Evolutionary conservation across 2,888 invertebrate species (phyloP).

Genomic region (Byasa hedistus): DNA sequence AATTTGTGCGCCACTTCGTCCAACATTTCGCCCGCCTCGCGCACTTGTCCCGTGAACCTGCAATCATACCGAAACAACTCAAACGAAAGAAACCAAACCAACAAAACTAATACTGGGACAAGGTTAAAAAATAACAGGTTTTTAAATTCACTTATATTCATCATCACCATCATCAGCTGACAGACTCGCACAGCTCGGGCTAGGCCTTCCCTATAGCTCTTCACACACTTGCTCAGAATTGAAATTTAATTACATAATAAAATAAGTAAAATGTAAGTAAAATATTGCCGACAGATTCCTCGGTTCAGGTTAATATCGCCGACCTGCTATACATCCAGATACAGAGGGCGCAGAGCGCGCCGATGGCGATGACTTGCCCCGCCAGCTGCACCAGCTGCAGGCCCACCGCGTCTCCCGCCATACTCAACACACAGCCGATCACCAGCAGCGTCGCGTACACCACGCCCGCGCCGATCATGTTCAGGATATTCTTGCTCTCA

Average conservation of each 20-base stretch:
- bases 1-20: slow-evolving; percentile 47
- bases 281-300: too few species aligned
- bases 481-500: slow-evolving; percentile 98
- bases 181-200: too few species aligned
- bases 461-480: slow-evolving; percentile 95
- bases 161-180: too few species aligned
- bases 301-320: too few species aligned
- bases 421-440: slow-evolving; percentile 89
- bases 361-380: slow-evolving; percentile 86
- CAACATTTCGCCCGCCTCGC: slow-evolving; percentile 46
- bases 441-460: slow-evolving; percentile 92
- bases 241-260: too few species aligned
- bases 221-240: too few species aligned
- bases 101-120: too few species aligned
- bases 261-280: too few species aligned
- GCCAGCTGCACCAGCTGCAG: slow-evolving; percentile 87
- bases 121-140: too few species aligned
- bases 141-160: too few species aligned
- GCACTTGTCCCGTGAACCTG: slow-evolving; percentile 52
- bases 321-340: slow-evolving; percentile 95
- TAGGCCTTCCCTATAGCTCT: too few species aligned
- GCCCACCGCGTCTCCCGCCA: slow-evolving; percentile 88
- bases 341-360: slow-evolving; percentile 85
- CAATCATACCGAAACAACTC: slow-evolving; percentile 4
- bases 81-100: too few species aligned